Percentiles rank a stretch among this genome's conserved stretches.
Conservation (phyloP, 1,140 invertebrate genomes). For the Heliothis subflexa region DNA sequence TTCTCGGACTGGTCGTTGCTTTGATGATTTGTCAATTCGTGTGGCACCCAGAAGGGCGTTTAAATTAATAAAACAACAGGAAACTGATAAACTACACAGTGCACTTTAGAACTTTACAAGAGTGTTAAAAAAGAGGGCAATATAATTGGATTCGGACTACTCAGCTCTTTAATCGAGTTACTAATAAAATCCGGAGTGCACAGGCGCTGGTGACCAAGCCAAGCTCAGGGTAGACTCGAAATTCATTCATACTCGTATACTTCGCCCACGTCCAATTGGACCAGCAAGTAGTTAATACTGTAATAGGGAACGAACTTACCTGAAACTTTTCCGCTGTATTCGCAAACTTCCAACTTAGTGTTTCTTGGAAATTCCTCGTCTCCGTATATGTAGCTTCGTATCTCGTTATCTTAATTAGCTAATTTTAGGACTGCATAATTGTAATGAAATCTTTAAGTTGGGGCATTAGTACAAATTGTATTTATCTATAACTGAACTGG, state of each 20-base stretch:
- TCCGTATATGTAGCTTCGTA: neutral
- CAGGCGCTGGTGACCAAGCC: conserved; percentile 57
- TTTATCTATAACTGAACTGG: neutral
- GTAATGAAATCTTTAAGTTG: neutral
- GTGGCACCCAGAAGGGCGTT: neutral
- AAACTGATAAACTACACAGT: neutral
- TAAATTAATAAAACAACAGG: neutral
- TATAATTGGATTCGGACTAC: conserved; percentile 8
- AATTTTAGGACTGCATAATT: neutral
- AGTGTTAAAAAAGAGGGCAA: neutral
- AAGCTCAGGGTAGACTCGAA: conserved; percentile 61
- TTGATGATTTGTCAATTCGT: conserved; percentile 31
- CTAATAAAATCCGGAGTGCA: conserved; percentile 58
- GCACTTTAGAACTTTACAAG: neutral
- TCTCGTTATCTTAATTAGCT: conserved; percentile 4
- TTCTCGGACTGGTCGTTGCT: conserved; percentile 49
- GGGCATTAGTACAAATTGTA: too few species aligned
- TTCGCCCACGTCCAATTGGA: conserved; percentile 78
- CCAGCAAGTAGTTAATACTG: conserved; percentile 65
- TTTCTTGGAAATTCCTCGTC: conserved; percentile 24
- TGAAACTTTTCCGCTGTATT: conserved; percentile 59
- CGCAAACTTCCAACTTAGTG: conserved; percentile 23
- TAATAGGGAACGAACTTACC: conserved; percentile 74
- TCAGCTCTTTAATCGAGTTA: conserved; percentile 31
- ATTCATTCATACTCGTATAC: conserved; percentile 80